phyloP scores from a whole-genome alignment of 2,113 vertebrate genomes.

The Oncorhynchus keta region DNA sequence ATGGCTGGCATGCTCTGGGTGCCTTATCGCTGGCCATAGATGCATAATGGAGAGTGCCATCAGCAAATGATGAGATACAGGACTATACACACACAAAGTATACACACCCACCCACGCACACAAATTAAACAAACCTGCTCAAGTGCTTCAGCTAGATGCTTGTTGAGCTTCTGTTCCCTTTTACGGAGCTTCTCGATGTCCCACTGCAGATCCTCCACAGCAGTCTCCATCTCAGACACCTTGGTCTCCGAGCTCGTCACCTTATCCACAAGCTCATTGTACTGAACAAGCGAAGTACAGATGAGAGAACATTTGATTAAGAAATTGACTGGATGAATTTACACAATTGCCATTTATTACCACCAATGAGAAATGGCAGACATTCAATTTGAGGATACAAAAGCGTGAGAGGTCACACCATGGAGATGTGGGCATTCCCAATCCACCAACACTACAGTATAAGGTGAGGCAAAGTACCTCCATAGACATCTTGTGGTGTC shows the following conservation, averaged over 20 bases:
- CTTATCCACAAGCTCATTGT: conserved; percentile 90
- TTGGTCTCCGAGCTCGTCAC: conserved; percentile 90
- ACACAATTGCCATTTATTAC: neutral
- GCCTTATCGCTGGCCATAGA: too few relatives aligned
- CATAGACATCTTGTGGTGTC: conserved; percentile 89
- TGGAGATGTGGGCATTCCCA: neutral
- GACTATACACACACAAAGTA: too few relatives aligned
- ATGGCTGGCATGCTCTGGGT: neutral
- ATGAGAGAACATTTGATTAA: neutral
- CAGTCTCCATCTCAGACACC: conserved; percentile 93
- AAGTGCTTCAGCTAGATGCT: conserved; percentile 88
- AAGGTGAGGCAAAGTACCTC: conserved; percentile 70
- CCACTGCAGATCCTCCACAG: conserved; percentile 92
- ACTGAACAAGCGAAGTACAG: conserved; percentile 56
- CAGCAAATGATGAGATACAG: too few relatives aligned
- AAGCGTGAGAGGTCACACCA: neutral
- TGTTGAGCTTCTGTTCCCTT: conserved; percentile 90
- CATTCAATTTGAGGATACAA: neutral
- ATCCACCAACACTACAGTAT: neutral
- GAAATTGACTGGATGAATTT: neutral
- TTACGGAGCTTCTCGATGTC: conserved; percentile 93
- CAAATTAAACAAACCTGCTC: conserved; percentile 77
- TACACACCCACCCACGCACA: neutral
- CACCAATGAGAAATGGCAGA: neutral
- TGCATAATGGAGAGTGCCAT: too few relatives aligned